These are phyloP conservation scores for Sebastes aleutianus DNA, from an alignment of 2,797 vertebrate species.

Conservation along the genomic window DNA sequence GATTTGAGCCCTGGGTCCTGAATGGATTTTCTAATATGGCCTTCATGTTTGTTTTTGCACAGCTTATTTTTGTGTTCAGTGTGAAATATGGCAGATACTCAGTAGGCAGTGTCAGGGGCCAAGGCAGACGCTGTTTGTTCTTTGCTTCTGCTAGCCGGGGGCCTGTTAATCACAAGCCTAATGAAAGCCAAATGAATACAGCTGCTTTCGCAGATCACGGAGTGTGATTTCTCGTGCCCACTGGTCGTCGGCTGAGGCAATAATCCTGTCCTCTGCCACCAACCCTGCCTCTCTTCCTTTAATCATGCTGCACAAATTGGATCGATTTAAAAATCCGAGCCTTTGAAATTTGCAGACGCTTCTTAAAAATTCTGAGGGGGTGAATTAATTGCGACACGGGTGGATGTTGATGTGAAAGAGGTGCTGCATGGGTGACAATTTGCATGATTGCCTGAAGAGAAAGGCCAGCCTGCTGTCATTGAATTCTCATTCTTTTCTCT, in stretches of 20 bases:
- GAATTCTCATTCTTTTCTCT: slow-evolving; percentile 40
- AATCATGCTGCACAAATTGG: slow-evolving; percentile 54
- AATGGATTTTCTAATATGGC: not conserved
- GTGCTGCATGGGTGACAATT: slow-evolving; percentile 40
- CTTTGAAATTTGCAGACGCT: slow-evolving; percentile 54
- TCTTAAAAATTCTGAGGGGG: slow-evolving; percentile 25
- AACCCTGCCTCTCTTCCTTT: slow-evolving; percentile 40
- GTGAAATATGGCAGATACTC: slow-evolving; percentile 46
- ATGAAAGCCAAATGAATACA: slow-evolving; percentile 77
- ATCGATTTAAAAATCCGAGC: slow-evolving; percentile 36
- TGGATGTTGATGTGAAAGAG: slow-evolving; percentile 42
- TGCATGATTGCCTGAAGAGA: slow-evolving; percentile 61
- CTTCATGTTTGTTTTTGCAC: slow-evolving; percentile 32
- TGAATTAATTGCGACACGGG: slow-evolving; percentile 44
- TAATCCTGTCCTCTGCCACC: slow-evolving; percentile 51
- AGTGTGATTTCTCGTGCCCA: slow-evolving; percentile 51
- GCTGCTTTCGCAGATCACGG: slow-evolving; percentile 67
- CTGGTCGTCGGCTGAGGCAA: slow-evolving; percentile 41
- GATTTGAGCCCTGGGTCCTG: not conserved
- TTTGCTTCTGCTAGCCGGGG: slow-evolving; percentile 47
- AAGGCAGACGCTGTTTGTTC: slow-evolving; percentile 42
- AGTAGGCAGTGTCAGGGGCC: slow-evolving; percentile 42
- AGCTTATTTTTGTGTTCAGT: slow-evolving; percentile 29
- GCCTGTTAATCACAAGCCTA: slow-evolving; percentile 62
- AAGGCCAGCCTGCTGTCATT: slow-evolving; percentile 41